phyloP scores from a whole-genome alignment of 2,797 vertebrate genomes.

The Rhodeus uyekii region DNA sequence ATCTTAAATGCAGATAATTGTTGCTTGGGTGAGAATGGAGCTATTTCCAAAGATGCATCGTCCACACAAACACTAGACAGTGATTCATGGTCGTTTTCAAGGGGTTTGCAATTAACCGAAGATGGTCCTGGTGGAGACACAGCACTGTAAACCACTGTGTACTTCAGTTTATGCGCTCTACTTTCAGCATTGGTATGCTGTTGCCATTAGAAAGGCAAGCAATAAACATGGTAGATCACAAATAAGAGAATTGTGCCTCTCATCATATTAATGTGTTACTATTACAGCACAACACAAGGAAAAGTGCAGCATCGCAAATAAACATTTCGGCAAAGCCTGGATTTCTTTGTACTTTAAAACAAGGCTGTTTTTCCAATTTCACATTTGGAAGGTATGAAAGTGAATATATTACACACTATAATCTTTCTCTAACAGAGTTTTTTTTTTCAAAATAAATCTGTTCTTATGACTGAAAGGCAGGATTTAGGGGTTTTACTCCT shows the following conservation, averaged over 20 bases:
- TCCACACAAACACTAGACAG: conserved; percentile 43
- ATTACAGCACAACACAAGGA: conserved; percentile 1
- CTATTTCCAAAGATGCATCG: conserved; percentile 43
- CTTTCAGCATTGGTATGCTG: not conserved
- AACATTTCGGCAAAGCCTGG: not conserved
- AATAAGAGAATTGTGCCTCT: not conserved
- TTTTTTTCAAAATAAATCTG: not conserved
- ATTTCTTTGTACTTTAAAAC: not conserved
- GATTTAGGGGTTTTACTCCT: not conserved
- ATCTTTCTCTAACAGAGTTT: not conserved
- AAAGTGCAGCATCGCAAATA: not conserved
- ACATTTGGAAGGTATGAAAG: not conserved
- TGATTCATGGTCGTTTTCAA: conserved; percentile 43
- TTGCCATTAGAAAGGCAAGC: not conserved
- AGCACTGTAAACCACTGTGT: conserved; percentile 2
- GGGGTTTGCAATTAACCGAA: conserved; percentile 6
- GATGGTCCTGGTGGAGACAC: not conserved
- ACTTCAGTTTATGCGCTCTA: not conserved
- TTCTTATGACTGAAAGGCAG: not conserved
- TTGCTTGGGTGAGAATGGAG: conserved; percentile 17
- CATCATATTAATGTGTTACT: not conserved
- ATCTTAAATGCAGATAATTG: conserved; percentile 45
- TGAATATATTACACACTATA: not conserved
- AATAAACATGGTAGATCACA: not conserved
- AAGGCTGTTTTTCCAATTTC: not conserved